These are phyloP conservation scores for Cataglyphis hispanica DNA, from an alignment of 1,140 invertebrate genomes.

Conservation along the genomic window DNA sequence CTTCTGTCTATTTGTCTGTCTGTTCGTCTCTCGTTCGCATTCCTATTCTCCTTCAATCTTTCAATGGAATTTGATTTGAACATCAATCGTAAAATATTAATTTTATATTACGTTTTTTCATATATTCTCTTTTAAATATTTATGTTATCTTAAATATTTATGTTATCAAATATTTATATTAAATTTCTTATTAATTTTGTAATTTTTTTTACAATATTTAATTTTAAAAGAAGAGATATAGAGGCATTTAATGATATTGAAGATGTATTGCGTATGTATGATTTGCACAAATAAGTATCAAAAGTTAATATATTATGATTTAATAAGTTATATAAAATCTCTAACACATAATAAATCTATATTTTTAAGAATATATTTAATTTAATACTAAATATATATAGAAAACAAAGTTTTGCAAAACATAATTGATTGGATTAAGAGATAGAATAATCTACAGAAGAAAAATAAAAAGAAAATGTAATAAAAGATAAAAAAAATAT, in stretches of 20 bases:
- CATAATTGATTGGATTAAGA: constrained; percentile 22
- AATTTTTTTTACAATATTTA: background rate
- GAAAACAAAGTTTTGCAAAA: background rate
- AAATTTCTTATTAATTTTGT: constrained; percentile 22
- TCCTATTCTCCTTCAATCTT: constrained; percentile 11
- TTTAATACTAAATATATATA: background rate
- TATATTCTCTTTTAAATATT: background rate
- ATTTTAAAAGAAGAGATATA: background rate
- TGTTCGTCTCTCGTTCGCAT: background rate
- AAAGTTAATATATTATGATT: background rate
- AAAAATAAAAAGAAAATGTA: constrained; percentile 8
- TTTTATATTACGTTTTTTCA: constrained; percentile 52
- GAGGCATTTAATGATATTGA: background rate
- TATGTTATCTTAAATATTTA: background rate
- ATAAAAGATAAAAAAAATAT: background rate
- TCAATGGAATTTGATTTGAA: constrained; percentile 53
- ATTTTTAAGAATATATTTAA: constrained; percentile 12
- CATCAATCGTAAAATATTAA: constrained; percentile 46
- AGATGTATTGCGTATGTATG: background rate
- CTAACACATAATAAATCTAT: background rate
- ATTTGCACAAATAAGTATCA: background rate
- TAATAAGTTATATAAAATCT: background rate
- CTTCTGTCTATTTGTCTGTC: constrained; percentile 9
- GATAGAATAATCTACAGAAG: background rate
- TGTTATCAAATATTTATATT: background rate